These are phyloP conservation scores for Cyprinella venusta DNA, from an alignment of 2,797 vertebrate species.

Conservation along the genomic window DNA sequence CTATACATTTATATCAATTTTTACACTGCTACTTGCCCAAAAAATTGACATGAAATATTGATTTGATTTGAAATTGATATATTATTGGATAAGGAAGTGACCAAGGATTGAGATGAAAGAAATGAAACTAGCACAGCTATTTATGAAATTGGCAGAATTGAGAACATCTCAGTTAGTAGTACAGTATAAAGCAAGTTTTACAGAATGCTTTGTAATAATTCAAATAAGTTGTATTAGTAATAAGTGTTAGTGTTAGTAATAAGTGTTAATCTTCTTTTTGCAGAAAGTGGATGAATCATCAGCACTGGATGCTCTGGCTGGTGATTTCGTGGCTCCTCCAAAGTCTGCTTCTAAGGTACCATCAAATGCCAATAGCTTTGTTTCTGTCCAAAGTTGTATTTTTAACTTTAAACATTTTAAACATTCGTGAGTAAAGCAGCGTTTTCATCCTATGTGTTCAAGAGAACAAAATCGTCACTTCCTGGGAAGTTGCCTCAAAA, in stretches of 20 bases:
- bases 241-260: neutral
- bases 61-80: neutral
- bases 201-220: neutral
- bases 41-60: neutral
- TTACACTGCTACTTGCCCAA: neutral
- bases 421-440: neutral
- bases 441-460: neutral
- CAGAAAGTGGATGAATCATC: conserved; percentile 48
- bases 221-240: neutral
- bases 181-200: neutral
- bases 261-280: conserved; percentile 12
- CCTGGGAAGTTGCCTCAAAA: neutral
- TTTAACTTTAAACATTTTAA: neutral
- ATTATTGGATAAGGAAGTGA: neutral
- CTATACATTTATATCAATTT: neutral
- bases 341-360: conserved; percentile 52
- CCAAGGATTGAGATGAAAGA: neutral
- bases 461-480: neutral
- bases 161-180: neutral
- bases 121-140: neutral
- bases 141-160: neutral
- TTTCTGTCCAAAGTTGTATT: neutral
- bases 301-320: conserved; percentile 52
- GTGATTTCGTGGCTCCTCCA: conserved; percentile 56
- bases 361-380: neutral